Evolutionary conservation across 1,140 invertebrate genomes (phyloP), one percentile per base, ranked within the genome.

Genomic region (Achatina immaculata): DNA sequence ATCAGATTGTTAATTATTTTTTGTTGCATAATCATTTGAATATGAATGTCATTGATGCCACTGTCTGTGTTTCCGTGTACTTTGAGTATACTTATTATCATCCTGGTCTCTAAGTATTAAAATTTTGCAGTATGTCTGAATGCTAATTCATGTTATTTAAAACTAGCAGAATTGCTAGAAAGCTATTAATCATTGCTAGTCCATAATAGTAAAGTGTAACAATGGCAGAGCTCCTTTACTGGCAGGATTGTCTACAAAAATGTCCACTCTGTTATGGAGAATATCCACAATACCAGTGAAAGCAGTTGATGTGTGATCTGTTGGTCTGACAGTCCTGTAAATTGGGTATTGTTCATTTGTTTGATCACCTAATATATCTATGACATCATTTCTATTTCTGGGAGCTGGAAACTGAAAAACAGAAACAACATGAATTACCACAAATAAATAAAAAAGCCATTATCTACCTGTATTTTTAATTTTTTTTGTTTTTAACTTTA

Each of bases 211-310:
- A 43, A 73, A 48, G 28, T 73, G 71, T 34, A 73, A 31, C 7
- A 73, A 51, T 43, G 71, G 71, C 9, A 28, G n/a, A 48, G 36
- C 24, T 34, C 42, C 42, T 48, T 38, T 6, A 11, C 9, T 31
- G 43, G 14, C n/a, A 43, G 71, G 71, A 28, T 73, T 73, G 16
- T 73, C 71, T 51, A 45, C 42, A 45, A 48, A 73, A 73, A 73
- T 34, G 34, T 73, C 71, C 1, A 48, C 28, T 31, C 71, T 73
- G 43, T 73, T 73, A 1, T 31, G 38, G 1, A 45, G 40, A 48
- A 73, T 34, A 24, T 73, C 71, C 21, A 73, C 40, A 48, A 73
- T 48, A 7, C 28, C 71, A 43, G 71, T 73, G n/a, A 43, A 48
- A 3, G 71, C 42, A 24, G 71, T 73, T 40, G 43, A 34, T 19